Conservation (phyloP, 1,140 invertebrate genomes). For the Choristoneura fumiferana region DNA sequence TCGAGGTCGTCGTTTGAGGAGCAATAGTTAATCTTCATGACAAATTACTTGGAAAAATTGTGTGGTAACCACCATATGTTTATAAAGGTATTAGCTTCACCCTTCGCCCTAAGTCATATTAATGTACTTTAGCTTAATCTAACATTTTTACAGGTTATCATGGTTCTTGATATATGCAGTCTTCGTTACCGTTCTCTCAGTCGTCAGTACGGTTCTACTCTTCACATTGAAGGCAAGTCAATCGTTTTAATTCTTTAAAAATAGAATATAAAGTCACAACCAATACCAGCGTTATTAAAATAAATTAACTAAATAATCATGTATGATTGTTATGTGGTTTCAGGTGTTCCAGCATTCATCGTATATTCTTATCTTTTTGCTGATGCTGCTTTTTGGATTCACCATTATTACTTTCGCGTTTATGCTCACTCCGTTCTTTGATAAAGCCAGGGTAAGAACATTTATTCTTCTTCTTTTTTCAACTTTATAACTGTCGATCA, state of each 20-base stretch:
- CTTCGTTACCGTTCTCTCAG: constrained; percentile 85
- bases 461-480: not conserved
- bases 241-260: not conserved
- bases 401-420: constrained; percentile 91
- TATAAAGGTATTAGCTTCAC: no score
- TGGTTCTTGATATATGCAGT: constrained; percentile 90
- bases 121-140: no score
- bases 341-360: constrained; percentile 89
- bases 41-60: no score
- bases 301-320: no score
- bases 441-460: constrained; percentile 86
- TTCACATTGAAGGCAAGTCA: constrained; percentile 78
- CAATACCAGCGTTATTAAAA: not conserved
- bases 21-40: no score
- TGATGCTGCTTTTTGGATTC: constrained; percentile 89
- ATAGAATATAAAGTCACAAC: not conserved
- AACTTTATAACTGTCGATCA: no score
- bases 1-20: no score
- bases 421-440: constrained; percentile 92
- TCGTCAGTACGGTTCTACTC: constrained; percentile 85
- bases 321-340: no score
- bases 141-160: constrained; percentile 84
- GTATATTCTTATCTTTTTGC: constrained; percentile 87
- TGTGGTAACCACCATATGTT: no score
- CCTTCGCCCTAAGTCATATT: no score